A percentile compares a stretch with the other conserved stretches of the same genome.
Evolutionary conservation across 1,140 invertebrate species (phyloP).

Genomic region (Tetranychus cinnabarinus): DNA sequence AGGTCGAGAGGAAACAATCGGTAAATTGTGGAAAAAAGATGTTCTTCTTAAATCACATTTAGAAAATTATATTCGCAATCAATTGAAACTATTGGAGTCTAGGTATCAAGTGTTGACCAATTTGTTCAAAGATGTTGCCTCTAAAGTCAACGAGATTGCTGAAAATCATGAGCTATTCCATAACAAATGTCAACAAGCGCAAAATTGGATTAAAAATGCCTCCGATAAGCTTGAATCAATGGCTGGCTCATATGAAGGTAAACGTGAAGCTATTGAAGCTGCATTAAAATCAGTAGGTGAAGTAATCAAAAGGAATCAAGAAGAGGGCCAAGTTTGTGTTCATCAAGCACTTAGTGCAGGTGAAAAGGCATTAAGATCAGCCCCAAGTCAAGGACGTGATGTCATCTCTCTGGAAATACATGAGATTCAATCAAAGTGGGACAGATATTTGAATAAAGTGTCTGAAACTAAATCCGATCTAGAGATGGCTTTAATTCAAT

Average conservation of each 20-base stretch:
- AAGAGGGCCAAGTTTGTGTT: slow-evolving; percentile 69
- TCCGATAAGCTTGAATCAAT: background rate
- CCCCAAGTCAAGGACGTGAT: slow-evolving; percentile 65
- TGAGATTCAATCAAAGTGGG: slow-evolving; percentile 77
- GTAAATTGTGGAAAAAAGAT: slow-evolving; percentile 38
- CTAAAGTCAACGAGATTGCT: background rate
- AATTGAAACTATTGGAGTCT: slow-evolving; percentile 65
- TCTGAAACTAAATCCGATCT: slow-evolving; percentile 72
- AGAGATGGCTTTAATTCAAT: slow-evolving; percentile 71
- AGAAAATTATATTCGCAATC: slow-evolving; percentile 72
- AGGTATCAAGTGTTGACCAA: slow-evolving; percentile 68
- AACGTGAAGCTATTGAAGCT: background rate
- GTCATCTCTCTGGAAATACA: slow-evolving; percentile 63
- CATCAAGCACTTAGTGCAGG: slow-evolving; percentile 72
- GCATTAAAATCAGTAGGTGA: slow-evolving; percentile 22
- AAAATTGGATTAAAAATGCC: background rate
- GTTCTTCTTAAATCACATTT: slow-evolving; percentile 49
- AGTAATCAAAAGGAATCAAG: slow-evolving; percentile 52
- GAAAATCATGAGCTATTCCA: background rate
- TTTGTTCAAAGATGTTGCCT: slow-evolving; percentile 37
- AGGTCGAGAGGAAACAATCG: slow-evolving; percentile 56
- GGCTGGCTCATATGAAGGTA: background rate
- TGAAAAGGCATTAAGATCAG: slow-evolving; percentile 67
- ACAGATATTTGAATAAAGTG: slow-evolving; percentile 67
- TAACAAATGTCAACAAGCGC: background rate